These are phyloP conservation scores for Timandra comae DNA, from an alignment of 2,888 invertebrate species.

Conservation along the genomic window DNA sequence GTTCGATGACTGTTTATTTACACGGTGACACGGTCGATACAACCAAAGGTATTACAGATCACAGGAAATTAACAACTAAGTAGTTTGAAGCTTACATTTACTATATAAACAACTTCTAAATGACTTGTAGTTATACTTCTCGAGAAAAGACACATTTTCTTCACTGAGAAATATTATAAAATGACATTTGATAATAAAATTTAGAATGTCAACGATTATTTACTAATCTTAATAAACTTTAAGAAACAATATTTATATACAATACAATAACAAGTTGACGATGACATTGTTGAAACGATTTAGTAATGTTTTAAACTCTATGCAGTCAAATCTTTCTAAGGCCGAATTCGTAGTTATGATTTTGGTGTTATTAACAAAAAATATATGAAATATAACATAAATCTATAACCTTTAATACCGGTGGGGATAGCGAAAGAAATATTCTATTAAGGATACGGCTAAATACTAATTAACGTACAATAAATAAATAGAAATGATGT, in stretches of 20 bases:
- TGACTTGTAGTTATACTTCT: slow-evolving; percentile 5
- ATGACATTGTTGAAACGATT: slow-evolving; percentile 8
- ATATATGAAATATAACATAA: too few species aligned
- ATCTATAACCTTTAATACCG: too few species aligned
- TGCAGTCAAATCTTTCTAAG: slow-evolving; percentile 73
- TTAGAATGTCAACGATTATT: slow-evolving; percentile 51
- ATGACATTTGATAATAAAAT: slow-evolving; percentile 47
- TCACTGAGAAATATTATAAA: slow-evolving; percentile 28
- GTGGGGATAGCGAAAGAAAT: too few species aligned
- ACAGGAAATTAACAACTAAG: slow-evolving; percentile 56
- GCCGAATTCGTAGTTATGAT: slow-evolving; percentile 42
- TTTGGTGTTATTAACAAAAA: too few species aligned
- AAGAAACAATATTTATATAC: slow-evolving; percentile 42
- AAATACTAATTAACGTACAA: too few species aligned
- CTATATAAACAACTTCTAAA: slow-evolving; percentile 19
- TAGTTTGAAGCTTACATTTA: slow-evolving; percentile 47
- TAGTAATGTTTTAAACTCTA: slow-evolving; percentile 52
- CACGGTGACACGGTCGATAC: slow-evolving; percentile 55
- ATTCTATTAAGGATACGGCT: too few species aligned
- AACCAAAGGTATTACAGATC: slow-evolving; percentile 60
- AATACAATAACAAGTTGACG: slow-evolving; percentile 26
- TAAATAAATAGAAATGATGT: too few species aligned
- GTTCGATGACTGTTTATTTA: slow-evolving; percentile 74
- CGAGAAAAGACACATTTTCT: slow-evolving; percentile 9
- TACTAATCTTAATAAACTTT: slow-evolving; percentile 31